Base-by-base conservation (phyloP, 2,888 invertebrate genomes). In the Sclerodermus sp. region DNA sequence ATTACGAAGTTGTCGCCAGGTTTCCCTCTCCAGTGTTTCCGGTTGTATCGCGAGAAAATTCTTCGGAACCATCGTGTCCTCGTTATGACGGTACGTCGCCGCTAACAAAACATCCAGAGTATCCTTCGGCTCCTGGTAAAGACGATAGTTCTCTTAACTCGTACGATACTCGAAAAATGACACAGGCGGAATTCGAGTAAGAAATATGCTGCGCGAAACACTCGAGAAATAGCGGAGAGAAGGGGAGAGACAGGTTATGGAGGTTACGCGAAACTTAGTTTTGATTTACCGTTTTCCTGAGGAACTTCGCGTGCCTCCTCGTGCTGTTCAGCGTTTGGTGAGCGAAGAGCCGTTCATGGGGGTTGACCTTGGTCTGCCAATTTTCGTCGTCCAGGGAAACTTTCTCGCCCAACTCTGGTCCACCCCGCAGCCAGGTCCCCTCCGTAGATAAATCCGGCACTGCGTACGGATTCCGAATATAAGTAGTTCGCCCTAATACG, bases 1-100 rank as follows among this genome's bases (percentile, higher is more conserved):
- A 47, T 91, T 91, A 43, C 86, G 80, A 9, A 90, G 73, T 29
- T 87, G 81, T 9, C 89, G 82, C 84, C 88, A 88, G 0, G 87
- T 88, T 29, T 81, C 80, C 31, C 79, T 79, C 3, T 85, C 85
- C 38, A 83, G 69, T 0, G 90, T 86, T 71, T 90, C 90, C 0
- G 84, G 82, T 70, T 91, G 91, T 51, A 89, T 69, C 56, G 83
- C 80, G 0, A 84, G 73, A 65, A 90, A 72, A 44, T 47, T 48
- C 56, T 76, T 77, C 5, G 76, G 66, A 1, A 74, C 59, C 42
- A 70, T 57, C 1, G 77, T 64, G 63, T 89, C 89, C 1, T 76
- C 76, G 12, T 83, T 83, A 54, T 90, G 89, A 64, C 86, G 81
- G 71, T 90, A 91, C 0, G 86, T 82, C 0, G 89, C 81, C 3